Evolutionary conservation across 2,888 invertebrate species (phyloP).

Genomic region (Iselma pallidipennis): DNA sequence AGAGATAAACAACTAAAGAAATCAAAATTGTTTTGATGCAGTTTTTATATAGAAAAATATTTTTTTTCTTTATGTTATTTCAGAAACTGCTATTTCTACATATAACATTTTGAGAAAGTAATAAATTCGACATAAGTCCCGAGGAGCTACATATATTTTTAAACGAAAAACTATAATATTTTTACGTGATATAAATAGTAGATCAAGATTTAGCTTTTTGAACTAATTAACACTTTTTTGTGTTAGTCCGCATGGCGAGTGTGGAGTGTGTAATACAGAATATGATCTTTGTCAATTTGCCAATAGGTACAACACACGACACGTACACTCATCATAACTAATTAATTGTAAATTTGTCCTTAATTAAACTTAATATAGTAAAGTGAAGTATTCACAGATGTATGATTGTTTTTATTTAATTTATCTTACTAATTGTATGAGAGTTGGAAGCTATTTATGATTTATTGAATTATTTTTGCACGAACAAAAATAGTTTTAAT

Average conservation of each 20-base stretch:
- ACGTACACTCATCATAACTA: background rate
- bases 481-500: too few relatives aligned
- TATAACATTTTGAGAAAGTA: background rate
- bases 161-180: background rate
- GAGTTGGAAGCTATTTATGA: too few relatives aligned
- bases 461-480: too few relatives aligned
- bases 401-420: too few relatives aligned
- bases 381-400: background rate
- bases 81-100: background rate
- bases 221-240: background rate
- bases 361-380: background rate
- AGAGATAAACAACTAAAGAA: background rate
- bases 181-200: background rate
- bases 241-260: background rate
- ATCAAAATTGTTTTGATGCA: background rate
- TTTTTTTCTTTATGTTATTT: background rate
- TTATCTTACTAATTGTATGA: too few relatives aligned
- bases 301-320: background rate
- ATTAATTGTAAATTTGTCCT: too few relatives aligned
- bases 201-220: background rate
- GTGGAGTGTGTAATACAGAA: background rate
- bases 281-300: background rate
- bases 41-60: background rate
- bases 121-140: constrained; percentile 1
- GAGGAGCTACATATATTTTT: background rate